Percentiles rank a stretch among this genome's conserved stretches.
Evolutionary conservation across 2,888 invertebrate species (phyloP).

Genomic region (Exephanes ischioxanthus): DNA sequence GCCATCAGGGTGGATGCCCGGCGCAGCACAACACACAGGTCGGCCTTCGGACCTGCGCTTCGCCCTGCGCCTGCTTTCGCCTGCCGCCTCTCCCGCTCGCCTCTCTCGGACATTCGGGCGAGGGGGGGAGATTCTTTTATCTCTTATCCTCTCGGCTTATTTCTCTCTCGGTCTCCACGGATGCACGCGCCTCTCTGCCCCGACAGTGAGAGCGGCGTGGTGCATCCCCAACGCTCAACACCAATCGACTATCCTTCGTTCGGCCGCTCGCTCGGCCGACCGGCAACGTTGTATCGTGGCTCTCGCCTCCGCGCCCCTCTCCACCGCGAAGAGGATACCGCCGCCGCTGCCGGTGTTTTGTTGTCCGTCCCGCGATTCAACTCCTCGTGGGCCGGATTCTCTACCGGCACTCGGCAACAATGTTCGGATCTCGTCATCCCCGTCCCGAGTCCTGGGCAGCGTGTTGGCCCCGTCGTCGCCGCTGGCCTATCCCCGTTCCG

Average conservation of each 20-base stretch:
- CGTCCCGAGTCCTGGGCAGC: constrained; percentile 55
- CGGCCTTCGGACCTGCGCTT: constrained; percentile 78
- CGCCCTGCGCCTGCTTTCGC: constrained; percentile 75
- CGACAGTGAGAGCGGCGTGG: constrained; percentile 4
- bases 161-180: constrained; percentile 70
- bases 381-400: constrained; percentile 47
- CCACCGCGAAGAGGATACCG: constrained; percentile 20
- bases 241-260: constrained; percentile 44
- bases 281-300: constrained; percentile 63
- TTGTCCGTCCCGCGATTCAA: constrained; percentile 38
- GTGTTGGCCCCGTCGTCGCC: constrained; percentile 35
- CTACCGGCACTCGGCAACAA: constrained; percentile 76
- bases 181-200: constrained; percentile 53
- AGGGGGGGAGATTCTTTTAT: constrained; percentile 45
- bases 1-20: constrained; percentile 64
- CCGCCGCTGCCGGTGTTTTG: constrained; percentile 55
- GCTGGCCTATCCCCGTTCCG: constrained; percentile 8
- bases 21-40: constrained; percentile 56
- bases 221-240: constrained; percentile 70
- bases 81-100: constrained; percentile 54
- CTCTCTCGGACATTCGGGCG: constrained; percentile 57
- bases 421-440: constrained; percentile 73
- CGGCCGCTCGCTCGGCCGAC: constrained; percentile 46
- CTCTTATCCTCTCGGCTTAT: constrained; percentile 60
- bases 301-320: constrained; percentile 12